phyloP scores from a whole-genome alignment of 2,797 vertebrate genomes.

The Tapirus indicus region DNA sequence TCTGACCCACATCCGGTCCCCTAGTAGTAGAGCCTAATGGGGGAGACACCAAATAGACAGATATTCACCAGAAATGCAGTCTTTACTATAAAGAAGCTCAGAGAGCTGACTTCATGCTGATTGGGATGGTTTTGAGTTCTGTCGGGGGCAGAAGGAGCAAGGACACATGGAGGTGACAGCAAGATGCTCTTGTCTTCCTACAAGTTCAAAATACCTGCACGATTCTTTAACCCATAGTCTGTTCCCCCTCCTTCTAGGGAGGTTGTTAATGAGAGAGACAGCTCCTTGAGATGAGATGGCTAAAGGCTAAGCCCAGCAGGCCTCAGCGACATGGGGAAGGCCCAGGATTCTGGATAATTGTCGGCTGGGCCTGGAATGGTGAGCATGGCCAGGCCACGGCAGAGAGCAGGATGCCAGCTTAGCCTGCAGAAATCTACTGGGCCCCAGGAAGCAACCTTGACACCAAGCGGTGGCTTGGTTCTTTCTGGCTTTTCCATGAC shows the following conservation, averaged over 20 bases:
- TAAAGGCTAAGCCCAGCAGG: background rate
- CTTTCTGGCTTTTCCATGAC: background rate
- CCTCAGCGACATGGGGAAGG: background rate
- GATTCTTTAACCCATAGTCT: background rate
- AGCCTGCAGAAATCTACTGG: background rate
- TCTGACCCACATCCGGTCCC: background rate
- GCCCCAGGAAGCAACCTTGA: background rate
- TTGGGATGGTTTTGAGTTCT: background rate
- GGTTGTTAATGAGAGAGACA: background rate
- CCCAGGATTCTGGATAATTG: background rate
- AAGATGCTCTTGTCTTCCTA: background rate
- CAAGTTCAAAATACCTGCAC: background rate
- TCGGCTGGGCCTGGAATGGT: too few species aligned
- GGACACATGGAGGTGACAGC: background rate
- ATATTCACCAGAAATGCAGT: too few species aligned
- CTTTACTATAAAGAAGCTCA: background rate
- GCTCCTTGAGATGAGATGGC: background rate
- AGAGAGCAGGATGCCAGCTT: background rate
- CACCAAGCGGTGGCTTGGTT: background rate
- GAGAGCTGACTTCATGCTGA: background rate
- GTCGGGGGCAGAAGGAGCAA: background rate
- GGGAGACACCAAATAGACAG: background rate
- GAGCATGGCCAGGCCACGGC: rapidly evolving
- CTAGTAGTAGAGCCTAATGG: background rate
- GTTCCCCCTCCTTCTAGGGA: background rate